Conservation (phyloP, 2,113 vertebrate species). For the western clawed frog (Xenopus tropicalis) region DNA sequence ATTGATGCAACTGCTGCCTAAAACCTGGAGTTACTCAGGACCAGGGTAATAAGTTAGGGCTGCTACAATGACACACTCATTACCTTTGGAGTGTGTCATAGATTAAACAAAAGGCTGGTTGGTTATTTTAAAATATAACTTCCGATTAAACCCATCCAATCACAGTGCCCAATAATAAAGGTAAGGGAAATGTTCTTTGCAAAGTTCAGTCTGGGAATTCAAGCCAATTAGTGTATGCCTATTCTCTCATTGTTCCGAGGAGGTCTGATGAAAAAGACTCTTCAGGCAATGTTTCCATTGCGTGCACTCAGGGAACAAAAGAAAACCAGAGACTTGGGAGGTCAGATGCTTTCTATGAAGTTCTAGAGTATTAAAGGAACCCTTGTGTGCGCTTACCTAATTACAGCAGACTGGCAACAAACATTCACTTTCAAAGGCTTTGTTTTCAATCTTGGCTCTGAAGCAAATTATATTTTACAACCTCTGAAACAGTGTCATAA, state of each 20-base stretch:
- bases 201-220: too few relatives aligned
- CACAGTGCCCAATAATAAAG: too few relatives aligned
- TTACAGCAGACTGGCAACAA: not conserved
- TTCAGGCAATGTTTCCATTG: not conserved
- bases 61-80: too few relatives aligned
- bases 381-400: not conserved
- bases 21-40: too few relatives aligned
- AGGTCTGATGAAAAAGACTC: not conserved
- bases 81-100: too few relatives aligned
- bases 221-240: not conserved
- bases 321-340: not conserved
- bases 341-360: not conserved
- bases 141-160: too few relatives aligned
- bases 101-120: too few relatives aligned
- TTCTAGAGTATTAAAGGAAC: constrained; percentile 5
- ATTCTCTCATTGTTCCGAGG: not conserved
- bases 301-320: too few relatives aligned
- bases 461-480: not conserved
- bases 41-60: too few relatives aligned
- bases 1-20: too few relatives aligned
- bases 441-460: not conserved
- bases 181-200: too few relatives aligned
- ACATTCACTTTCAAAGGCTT: not conserved
- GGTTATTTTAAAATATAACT: too few relatives aligned
- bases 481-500: not conserved